A percentile compares a stretch with the other conserved stretches of the same genome.
These are phyloP conservation scores for Halisarca cf. caerulea DNA, from an alignment of 37 sponge, comb jelly and placozoan species.

Conservation along the genomic window DNA sequence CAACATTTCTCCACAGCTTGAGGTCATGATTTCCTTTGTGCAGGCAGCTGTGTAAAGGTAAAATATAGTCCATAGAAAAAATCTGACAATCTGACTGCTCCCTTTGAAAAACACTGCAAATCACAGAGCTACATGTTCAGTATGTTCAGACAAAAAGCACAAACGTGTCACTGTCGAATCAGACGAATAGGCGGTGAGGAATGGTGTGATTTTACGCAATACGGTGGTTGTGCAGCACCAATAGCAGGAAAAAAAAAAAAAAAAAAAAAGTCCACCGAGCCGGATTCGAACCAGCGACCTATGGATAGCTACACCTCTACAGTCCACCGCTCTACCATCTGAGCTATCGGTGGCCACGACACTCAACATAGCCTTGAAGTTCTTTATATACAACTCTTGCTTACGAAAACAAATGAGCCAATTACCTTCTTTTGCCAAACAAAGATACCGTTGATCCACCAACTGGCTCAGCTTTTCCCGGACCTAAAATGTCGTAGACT, in stretches of 20 bases:
- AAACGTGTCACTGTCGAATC: background rate
- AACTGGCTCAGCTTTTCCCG: conserved; percentile 48
- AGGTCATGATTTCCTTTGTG: conserved; percentile 82
- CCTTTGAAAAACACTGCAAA: background rate
- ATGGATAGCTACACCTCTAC: conserved; percentile 81
- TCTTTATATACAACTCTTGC: no score
- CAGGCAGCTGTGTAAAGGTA: conserved; percentile 36
- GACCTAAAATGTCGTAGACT: conserved; percentile 73
- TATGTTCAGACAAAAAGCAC: background rate
- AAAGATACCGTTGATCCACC: conserved; percentile 83
- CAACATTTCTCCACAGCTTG: conserved; percentile 76
- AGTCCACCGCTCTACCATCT: conserved; percentile 95
- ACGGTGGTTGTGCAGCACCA: no score
- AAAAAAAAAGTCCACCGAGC: conserved; percentile 74
- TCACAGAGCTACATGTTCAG: background rate
- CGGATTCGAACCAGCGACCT: conserved; percentile 93
- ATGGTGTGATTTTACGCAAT: background rate
- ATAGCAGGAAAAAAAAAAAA: no score
- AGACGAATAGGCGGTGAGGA: background rate
- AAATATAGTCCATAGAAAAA: background rate
- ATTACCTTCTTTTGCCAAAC: conserved; percentile 78
- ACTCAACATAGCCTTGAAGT: no score
- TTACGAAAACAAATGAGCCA: no score
- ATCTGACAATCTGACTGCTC: background rate
- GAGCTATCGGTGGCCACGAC: conserved; percentile 56